Evolutionary conservation across 2,888 invertebrate genomes (phyloP), one percentile per base, ranked within the genome.

Genomic region (Drosophila atripex): DNA sequence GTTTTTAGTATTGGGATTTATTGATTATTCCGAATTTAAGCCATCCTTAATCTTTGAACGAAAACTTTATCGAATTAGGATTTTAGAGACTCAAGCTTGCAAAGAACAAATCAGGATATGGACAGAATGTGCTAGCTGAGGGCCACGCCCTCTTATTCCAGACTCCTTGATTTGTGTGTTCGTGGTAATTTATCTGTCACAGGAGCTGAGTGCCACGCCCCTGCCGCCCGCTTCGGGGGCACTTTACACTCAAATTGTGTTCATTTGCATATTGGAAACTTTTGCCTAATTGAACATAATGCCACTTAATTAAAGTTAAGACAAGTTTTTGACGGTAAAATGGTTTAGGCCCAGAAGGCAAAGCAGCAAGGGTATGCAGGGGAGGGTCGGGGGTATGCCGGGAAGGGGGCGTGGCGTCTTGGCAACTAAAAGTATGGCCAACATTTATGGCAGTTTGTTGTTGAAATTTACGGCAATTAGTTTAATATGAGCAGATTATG

Each of bases 381-480:
- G 32, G 18, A 12, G 23, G 54, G n/a, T 14, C 1, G 43, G 23
- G n/a, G 8, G 14, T n/a, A n/a, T n/a, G n/a, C n/a, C n/a, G 54
- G 16, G 16, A 16, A 32, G 21, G 18, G 30, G 25, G 56, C 45
- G 58, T 39, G 55, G 58, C 61, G 41, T 64, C 64, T 64, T 64
- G 61, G 64, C 46, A 64, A 61, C 52, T 53, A 63, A 77, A 64
- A 77, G 66, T 61, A 57, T 71, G 59, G 47, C 59, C 57, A 59
- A 64, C 79, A 80, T 77, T 77, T 74, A 70, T 77, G 75, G 64
- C 49, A 71, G 49, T 69, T 63, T 72, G 69, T 61, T 76, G 72
- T 45, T 53, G 41, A 21, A 91, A 91, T 1, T 92, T 95, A 7
- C 92, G 93, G 68, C 66, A 66, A 66, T 66, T 66, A 69, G 69